Percentiles rank a stretch among this genome's conserved stretches.
These are phyloP conservation scores for Ceratina calcarata DNA, from an alignment of 1,140 invertebrate species.

Conservation along the genomic window DNA sequence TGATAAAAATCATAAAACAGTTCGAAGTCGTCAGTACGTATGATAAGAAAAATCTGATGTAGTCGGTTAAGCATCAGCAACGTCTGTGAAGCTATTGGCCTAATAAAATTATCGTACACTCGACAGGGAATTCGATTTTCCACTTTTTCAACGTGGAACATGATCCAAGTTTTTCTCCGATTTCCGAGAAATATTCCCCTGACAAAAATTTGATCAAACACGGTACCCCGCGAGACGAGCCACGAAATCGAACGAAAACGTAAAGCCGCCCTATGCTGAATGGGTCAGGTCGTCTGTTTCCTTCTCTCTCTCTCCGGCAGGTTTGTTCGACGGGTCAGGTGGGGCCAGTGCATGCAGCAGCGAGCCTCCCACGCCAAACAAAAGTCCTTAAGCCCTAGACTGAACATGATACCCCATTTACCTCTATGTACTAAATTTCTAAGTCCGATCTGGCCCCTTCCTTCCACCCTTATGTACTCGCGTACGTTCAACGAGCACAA, in stretches of 20 bases:
- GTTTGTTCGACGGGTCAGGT: neutral
- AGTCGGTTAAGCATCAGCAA: too few species aligned
- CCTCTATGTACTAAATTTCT: constrained; percentile 78
- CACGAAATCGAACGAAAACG: neutral
- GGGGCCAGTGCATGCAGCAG: constrained; percentile 56
- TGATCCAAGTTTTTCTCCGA: too few species aligned
- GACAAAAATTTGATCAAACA: constrained; percentile 1
- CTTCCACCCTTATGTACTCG: constrained; percentile 33
- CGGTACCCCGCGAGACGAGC: neutral
- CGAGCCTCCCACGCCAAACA: constrained; percentile 80
- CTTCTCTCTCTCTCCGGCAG: neutral
- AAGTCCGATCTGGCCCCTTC: constrained; percentile 65
- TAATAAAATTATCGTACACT: too few species aligned
- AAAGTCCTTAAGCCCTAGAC: constrained; percentile 80
- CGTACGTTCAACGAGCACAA: constrained; percentile 26
- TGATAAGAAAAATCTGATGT: too few species aligned
- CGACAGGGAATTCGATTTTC: neutral
- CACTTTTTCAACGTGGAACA: neutral
- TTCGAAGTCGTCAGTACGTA: too few species aligned
- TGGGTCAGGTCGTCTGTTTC: neutral
- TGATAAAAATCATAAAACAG: too few species aligned
- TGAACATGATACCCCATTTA: constrained; percentile 81
- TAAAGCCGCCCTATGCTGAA: neutral
- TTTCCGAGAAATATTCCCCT: neutral
- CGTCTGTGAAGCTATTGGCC: too few species aligned